Evolutionary conservation across 92 coral and sea anemone genomes (phyloP).

Genomic region (Pocillopora grandis): DNA sequence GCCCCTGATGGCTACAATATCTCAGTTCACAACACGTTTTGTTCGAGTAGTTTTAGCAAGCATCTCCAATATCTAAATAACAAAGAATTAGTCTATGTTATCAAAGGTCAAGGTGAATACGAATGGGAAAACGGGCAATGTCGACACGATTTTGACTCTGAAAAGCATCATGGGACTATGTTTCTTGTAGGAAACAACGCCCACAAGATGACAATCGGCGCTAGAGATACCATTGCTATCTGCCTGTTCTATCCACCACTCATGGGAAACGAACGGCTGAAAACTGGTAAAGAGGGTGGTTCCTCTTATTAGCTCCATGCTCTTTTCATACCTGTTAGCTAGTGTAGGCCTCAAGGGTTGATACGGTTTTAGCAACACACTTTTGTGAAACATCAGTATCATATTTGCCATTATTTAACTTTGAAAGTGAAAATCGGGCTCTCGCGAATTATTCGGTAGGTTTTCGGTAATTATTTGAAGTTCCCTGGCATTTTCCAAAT

Average conservation of each 20-base stretch:
- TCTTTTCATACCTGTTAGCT: background rate
- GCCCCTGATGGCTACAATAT: constrained; percentile 44
- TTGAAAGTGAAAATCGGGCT: too few species aligned
- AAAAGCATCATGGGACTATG: constrained; percentile 51
- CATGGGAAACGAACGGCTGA: constrained; percentile 38
- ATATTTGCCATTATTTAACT: too few species aligned
- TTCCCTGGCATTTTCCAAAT: too few species aligned
- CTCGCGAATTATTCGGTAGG: too few species aligned
- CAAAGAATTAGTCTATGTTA: constrained; percentile 26
- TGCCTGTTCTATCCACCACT: constrained; percentile 50
- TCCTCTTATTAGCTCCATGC: constrained; percentile 9
- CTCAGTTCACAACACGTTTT: constrained; percentile 23
- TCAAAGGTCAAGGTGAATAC: constrained; percentile 50
- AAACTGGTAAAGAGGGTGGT: constrained; percentile 7
- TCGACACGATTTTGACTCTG: constrained; percentile 37
- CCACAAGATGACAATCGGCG: constrained; percentile 38
- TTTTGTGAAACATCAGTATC: too few species aligned
- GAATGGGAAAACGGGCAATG: constrained; percentile 23
- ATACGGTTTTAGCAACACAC: background rate
- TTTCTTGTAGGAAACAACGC: constrained; percentile 37
- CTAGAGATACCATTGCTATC: constrained; percentile 20
- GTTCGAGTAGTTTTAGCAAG: background rate
- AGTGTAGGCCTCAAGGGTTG: background rate
- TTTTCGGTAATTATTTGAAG: too few species aligned
- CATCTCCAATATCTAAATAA: constrained; percentile 25